Percentiles rank a stretch among this genome's conserved stretches.
These are phyloP conservation scores for Formica selysi DNA, from an alignment of 1,140 invertebrate species.

Conservation along the genomic window DNA sequence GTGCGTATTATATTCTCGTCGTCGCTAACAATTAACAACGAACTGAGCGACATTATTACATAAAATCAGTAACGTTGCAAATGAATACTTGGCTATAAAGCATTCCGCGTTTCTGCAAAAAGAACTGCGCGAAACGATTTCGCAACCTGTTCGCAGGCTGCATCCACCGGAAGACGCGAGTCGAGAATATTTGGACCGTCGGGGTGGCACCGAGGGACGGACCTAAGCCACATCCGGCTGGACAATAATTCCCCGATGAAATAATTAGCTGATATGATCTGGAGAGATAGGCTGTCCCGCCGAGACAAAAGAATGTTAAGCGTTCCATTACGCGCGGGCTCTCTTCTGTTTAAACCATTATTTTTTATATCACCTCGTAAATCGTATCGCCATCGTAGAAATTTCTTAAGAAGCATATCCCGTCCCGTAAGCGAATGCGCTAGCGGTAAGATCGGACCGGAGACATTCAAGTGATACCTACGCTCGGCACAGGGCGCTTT, in stretches of 20 bases:
- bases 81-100: slow-evolving; percentile 64
- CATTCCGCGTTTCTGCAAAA: slow-evolving; percentile 16
- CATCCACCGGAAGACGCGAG: background rate
- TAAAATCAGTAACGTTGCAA: slow-evolving; percentile 57
- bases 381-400: slow-evolving; percentile 60
- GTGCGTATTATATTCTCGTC: slow-evolving; percentile 33
- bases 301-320: slow-evolving; percentile 77
- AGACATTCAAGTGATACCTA: slow-evolving; percentile 29
- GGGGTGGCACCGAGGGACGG: background rate
- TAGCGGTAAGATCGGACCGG: background rate
- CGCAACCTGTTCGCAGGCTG: slow-evolving; percentile 54
- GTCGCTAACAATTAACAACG: slow-evolving; percentile 46
- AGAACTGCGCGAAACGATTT: slow-evolving; percentile 55
- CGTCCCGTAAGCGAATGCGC: background rate
- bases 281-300: slow-evolving; percentile 68
- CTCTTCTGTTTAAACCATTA: slow-evolving; percentile 70
- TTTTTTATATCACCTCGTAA: slow-evolving; percentile 70
- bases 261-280: slow-evolving; percentile 78
- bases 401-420: slow-evolving; percentile 61
- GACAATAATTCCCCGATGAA: slow-evolving; percentile 71
- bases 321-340: slow-evolving; percentile 65
- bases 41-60: slow-evolving; percentile 49
- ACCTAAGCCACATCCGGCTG: background rate
- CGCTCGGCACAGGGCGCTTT: background rate
- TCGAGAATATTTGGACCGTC: slow-evolving; percentile 65